Evolutionary conservation across 2,888 invertebrate species (phyloP).

Genomic region (Dasypolia templi): DNA sequence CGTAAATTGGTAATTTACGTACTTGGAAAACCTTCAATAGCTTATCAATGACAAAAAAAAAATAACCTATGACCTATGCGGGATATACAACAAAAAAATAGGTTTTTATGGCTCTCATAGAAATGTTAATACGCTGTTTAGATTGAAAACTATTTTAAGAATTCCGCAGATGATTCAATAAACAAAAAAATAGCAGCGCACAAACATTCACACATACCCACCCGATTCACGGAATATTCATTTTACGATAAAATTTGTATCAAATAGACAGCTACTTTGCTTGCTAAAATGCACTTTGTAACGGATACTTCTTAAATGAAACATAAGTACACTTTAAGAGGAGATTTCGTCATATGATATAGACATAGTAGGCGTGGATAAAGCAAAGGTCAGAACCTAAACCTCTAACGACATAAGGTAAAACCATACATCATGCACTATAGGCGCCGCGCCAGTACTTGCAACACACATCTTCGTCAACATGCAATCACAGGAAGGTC

Average conservation of each 20-base stretch:
- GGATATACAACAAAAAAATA: conserved; percentile 26
- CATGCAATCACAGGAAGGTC: conserved; percentile 73
- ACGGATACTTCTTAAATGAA: conserved; percentile 11
- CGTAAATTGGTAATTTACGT: not conserved
- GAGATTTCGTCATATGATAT: conserved; percentile 31
- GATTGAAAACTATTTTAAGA: conserved; percentile 33
- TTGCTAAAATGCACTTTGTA: not conserved
- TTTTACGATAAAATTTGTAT: too few species aligned
- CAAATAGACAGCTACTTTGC: too few species aligned
- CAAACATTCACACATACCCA: conserved; percentile 23
- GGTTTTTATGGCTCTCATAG: conserved; percentile 21
- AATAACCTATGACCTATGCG: conserved; percentile 2
- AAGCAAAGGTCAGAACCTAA: conserved; percentile 67
- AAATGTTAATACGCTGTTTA: conserved; percentile 28
- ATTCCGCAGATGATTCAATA: conserved; percentile 26
- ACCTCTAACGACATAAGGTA: conserved; percentile 69
- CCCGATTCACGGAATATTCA: not conserved
- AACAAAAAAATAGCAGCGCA: conserved; percentile 35
- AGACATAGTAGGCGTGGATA: conserved; percentile 42
- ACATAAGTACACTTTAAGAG: conserved; percentile 1
- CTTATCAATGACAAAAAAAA: conserved; percentile 12
- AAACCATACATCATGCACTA: conserved; percentile 64
- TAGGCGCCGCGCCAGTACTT: conserved; percentile 66
- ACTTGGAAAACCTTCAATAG: conserved; percentile 12
- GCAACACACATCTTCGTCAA: conserved; percentile 73